Base-by-base conservation (phyloP, 2,113 vertebrate species). In the Riparia riparia region DNA sequence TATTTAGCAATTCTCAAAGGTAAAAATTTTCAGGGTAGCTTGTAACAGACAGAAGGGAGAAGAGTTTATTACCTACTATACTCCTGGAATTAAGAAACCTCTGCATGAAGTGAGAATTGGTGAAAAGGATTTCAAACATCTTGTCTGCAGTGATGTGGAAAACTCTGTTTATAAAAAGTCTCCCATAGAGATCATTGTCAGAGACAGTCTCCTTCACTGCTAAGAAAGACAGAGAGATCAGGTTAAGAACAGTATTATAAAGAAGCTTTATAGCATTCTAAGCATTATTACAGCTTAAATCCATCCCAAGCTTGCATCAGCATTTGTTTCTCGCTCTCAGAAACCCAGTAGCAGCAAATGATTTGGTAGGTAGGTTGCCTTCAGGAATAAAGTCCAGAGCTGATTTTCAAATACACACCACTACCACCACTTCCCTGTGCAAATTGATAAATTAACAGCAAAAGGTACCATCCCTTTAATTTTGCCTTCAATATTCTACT, bases 41-140 rank as follows among this genome's bases (percentile, higher is more conserved):
- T 83, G 22, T 69, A 86, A 96, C 17, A 1, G n/a, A 87, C n/a
- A 76, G 76, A 96, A 51, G 22, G n/a, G 29, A 86, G 57, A 57
- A 94, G 90, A 78, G 26, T 42, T 6, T 71, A 93, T 97, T 97
- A 99, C 99, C 99, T 96, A 98, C 98, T 84, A 99, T 99, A 92
- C 99, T 99, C 94, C 99, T 98, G 94, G 98, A 86, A 58, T 65
- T 96, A 95, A 98, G 81, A 95, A 99, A 99, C 92, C 98, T 98
- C 95, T 98, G 98, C 87, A 98, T 97, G 97, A 99, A 99, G 89
- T 82, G 89, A 28, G 99, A 99, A 91, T 99, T 98, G 5, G 98
- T 99, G 97, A 99, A 99, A 77, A 99, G 99, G 89, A 99, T 95
- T 90, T 99, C 99, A 93, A 99, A 99, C 99, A 99, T 99, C 95